A percentile compares a stretch with the other conserved stretches of the same genome.
phyloP scores from a whole-genome alignment of 2,888 invertebrate species.

The Galerucella nymphaeae region DNA sequence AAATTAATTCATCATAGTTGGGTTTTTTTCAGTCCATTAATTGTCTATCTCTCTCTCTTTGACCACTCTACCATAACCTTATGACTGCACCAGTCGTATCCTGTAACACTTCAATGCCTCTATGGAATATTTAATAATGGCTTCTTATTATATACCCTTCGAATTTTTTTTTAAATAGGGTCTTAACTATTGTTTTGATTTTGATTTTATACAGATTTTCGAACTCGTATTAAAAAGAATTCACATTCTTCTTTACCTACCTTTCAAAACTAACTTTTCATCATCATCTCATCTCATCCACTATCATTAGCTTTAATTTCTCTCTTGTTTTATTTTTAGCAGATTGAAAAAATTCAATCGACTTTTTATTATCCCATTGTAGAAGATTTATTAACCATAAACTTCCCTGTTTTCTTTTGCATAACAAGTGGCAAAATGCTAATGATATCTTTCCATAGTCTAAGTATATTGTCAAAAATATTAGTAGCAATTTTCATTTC shows the following conservation, averaged over 20 bases:
- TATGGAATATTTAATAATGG: constrained; percentile 46
- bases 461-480: too few relatives aligned
- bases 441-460: neutral
- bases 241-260: too few relatives aligned
- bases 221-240: neutral
- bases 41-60: constrained; percentile 55
- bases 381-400: constrained; percentile 2
- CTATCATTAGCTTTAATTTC: neutral
- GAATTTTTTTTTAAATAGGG: constrained; percentile 12
- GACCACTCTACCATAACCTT: constrained; percentile 59
- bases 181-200: constrained; percentile 1
- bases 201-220: constrained; percentile 6
- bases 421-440: neutral
- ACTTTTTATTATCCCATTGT: neutral
- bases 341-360: constrained; percentile 4
- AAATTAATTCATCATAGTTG: constrained; percentile 45
- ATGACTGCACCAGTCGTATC: constrained; percentile 63
- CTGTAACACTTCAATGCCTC: constrained; percentile 61
- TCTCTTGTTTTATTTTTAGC: neutral
- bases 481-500: too few relatives aligned
- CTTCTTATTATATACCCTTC: constrained; percentile 31
- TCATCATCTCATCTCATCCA: neutral
- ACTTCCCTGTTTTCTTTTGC: neutral
- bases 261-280: too few relatives aligned
- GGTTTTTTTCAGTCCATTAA: constrained; percentile 57